Evolutionary conservation across 2,888 invertebrate species (phyloP).

Genomic region (Netelia melanura): DNA sequence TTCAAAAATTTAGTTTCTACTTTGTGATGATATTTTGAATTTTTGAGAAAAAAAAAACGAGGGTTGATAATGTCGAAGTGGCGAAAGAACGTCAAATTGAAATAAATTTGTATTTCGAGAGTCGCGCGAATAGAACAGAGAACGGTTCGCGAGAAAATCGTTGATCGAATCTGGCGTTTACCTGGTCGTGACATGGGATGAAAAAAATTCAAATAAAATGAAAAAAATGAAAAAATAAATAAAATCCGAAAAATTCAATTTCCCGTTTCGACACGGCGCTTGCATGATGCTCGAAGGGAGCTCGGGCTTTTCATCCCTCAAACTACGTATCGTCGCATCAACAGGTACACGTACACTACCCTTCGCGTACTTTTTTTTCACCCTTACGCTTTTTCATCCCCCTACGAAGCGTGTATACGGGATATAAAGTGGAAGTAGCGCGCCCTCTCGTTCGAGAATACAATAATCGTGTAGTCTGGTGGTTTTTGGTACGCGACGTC

Average conservation of each 20-base stretch:
- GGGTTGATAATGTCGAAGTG: no score
- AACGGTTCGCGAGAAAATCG: slow-evolving; percentile 6
- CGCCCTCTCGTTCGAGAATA: slow-evolving; percentile 1
- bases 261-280: slow-evolving; percentile 20
- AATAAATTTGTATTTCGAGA: no score
- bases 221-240: slow-evolving; percentile 8
- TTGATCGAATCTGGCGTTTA: slow-evolving; percentile 2
- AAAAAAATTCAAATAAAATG: neutral
- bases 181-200: neutral
- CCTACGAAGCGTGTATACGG: no score
- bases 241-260: slow-evolving; percentile 35
- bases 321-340: slow-evolving; percentile 48
- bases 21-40: no score
- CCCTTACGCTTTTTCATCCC: slow-evolving; percentile 9
- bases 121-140: neutral
- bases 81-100: no score
- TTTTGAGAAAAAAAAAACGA: no score
- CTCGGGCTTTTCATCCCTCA: slow-evolving; percentile 19
- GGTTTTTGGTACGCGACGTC: neutral
- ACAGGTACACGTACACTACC: slow-evolving; percentile 35
- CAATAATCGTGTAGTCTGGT: neutral
- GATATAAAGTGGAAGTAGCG: neutral
- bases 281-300: slow-evolving; percentile 18
- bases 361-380: slow-evolving; percentile 6
- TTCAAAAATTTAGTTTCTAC: no score